Evolutionary conservation across 2,888 invertebrate species (phyloP).

Genomic region (Harpalus rufipes): DNA sequence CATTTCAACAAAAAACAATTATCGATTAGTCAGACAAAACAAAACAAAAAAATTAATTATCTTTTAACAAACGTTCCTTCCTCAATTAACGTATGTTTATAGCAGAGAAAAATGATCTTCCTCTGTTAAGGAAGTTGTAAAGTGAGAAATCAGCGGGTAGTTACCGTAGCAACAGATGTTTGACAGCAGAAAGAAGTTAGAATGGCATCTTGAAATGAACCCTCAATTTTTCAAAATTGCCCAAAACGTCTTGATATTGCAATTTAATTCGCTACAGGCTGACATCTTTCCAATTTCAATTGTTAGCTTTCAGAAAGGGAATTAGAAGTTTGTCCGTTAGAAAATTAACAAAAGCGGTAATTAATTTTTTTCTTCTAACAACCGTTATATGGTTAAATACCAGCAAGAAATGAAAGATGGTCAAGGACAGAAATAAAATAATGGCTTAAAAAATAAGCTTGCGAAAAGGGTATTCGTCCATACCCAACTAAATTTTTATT

Average conservation of each 20-base stretch:
- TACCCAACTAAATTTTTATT: too few relatives aligned
- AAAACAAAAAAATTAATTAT: background rate
- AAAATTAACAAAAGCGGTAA: background rate
- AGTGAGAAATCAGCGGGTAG: slow-evolving; percentile 54
- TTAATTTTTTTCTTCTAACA: background rate
- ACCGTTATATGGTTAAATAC: background rate
- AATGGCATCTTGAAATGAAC: slow-evolving; percentile 35
- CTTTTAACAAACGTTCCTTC: background rate
- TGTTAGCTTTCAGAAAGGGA: background rate
- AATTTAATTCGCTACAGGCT: slow-evolving; percentile 55
- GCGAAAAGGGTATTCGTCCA: too few relatives aligned
- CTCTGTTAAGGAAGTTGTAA: slow-evolving; percentile 55
- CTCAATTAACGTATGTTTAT: slow-evolving; percentile 36
- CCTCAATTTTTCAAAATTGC: slow-evolving; percentile 56
- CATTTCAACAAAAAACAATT: background rate
- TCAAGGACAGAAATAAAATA: too few relatives aligned
- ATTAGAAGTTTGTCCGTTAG: background rate
- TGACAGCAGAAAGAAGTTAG: slow-evolving; percentile 8
- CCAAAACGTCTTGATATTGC: slow-evolving; percentile 54
- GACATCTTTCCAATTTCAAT: slow-evolving; percentile 10
- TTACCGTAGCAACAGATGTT: slow-evolving; percentile 57
- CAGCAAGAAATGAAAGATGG: background rate
- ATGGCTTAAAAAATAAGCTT: too few relatives aligned
- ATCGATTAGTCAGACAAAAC: background rate
- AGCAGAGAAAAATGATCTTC: slow-evolving; percentile 40